Conservation (phyloP, 2,797 vertebrate species). For the Natrix natrix region DNA sequence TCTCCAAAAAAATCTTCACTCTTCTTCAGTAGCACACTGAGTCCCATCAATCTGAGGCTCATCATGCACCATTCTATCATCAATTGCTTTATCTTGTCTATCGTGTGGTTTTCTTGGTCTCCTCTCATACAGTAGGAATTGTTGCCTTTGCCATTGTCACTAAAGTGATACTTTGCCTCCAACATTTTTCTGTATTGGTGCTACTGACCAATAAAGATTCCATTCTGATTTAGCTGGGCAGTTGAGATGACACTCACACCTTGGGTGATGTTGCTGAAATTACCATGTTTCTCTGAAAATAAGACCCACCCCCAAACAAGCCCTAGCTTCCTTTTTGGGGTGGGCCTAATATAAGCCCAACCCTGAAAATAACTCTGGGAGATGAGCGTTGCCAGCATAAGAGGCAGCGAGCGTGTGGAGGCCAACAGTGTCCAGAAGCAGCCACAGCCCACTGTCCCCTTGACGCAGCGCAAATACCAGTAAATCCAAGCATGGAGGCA, state of each 20-base stretch:
- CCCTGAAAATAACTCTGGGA: too few relatives aligned
- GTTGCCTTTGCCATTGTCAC: not conserved
- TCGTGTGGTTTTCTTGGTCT: not conserved
- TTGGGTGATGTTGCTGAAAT: not conserved
- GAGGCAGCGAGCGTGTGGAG: fast-evolving
- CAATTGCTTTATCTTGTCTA: not conserved
- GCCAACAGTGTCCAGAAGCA: too few relatives aligned
- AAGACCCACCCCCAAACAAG: too few relatives aligned
- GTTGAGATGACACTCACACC: not conserved
- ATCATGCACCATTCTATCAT: not conserved
- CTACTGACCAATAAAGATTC: not conserved
- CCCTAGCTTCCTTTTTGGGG: too few relatives aligned
- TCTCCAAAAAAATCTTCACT: not conserved
- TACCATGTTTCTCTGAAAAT: too few relatives aligned
- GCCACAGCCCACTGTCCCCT: too few relatives aligned
- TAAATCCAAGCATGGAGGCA: too few relatives aligned
- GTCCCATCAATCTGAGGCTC: not conserved
- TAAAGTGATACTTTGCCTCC: not conserved
- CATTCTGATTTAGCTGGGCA: not conserved
- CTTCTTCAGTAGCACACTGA: not conserved
- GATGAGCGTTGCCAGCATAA: too few relatives aligned
- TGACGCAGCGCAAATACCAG: too few relatives aligned
- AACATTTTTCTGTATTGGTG: not conserved
- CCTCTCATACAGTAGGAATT: not conserved
- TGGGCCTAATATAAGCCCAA: too few relatives aligned